Evolutionary conservation across 2,797 vertebrate species (phyloP).

Genomic region (Rhodeus uyekii): DNA sequence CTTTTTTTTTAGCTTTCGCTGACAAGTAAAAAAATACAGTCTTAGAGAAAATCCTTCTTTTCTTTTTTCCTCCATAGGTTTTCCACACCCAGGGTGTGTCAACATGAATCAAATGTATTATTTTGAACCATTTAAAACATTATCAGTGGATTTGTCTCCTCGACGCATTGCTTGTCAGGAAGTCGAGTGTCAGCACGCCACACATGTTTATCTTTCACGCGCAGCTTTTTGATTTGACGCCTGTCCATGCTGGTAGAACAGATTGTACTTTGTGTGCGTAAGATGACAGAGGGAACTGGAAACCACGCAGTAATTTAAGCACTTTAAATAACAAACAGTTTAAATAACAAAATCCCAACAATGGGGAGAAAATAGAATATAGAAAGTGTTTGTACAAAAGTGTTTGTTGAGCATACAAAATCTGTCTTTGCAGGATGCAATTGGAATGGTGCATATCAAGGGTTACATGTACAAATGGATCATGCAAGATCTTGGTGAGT

Average conservation of each 20-base stretch:
- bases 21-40: neutral
- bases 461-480: conserved; percentile 90
- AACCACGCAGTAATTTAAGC: conserved; percentile 12
- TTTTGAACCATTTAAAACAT: too few species aligned
- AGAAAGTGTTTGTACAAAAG: neutral
- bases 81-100: too few species aligned
- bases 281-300: conserved; percentile 3
- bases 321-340: neutral
- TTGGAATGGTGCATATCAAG: conserved; percentile 86
- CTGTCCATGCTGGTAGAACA: conserved; percentile 29
- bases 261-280: conserved; percentile 34
- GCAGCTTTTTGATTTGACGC: conserved; percentile 29
- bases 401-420: neutral
- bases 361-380: neutral
- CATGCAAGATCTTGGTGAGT: conserved; percentile 78
- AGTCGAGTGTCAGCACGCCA: neutral
- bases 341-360: neutral
- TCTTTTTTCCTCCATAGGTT: too few species aligned
- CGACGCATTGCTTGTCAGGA: neutral
- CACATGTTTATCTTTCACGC: conserved; percentile 18
- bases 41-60: too few species aligned
- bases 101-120: neutral
- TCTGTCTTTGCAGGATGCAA: conserved; percentile 76
- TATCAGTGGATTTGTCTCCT: neutral
- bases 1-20: neutral